These are phyloP conservation scores for Hestina assimilis DNA, from an alignment of 1,140 invertebrate species.

Conservation along the genomic window DNA sequence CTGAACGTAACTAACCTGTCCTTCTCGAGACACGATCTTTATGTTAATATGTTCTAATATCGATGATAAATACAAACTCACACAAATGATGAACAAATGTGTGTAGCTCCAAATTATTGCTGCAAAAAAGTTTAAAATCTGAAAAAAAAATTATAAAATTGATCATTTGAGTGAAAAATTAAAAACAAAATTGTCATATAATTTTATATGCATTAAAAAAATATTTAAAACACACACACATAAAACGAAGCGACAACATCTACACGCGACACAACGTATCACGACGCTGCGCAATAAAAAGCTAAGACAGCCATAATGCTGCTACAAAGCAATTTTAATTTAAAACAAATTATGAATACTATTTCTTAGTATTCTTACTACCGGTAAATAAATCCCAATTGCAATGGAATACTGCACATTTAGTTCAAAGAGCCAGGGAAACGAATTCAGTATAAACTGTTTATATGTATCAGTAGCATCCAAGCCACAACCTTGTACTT, in stretches of 20 bases:
- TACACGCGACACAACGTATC: too few species aligned
- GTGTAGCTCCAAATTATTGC: constrained; percentile 82
- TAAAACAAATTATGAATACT: background rate
- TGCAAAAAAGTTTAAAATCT: constrained; percentile 71
- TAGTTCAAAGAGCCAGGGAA: constrained; percentile 38
- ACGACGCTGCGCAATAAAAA: too few species aligned
- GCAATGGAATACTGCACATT: constrained; percentile 15
- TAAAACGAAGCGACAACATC: too few species aligned
- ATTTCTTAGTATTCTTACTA: constrained; percentile 4
- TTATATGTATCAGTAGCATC: constrained; percentile 24
- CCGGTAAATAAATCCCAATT: constrained; percentile 34
- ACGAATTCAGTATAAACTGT: constrained; percentile 25
- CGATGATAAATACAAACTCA: constrained; percentile 78
- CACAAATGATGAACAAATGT: constrained; percentile 80
- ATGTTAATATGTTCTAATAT: constrained; percentile 78
- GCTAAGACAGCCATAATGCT: background rate
- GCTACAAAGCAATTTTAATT: background rate
- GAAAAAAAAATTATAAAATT: too few species aligned
- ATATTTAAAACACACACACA: too few species aligned
- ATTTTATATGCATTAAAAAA: too few species aligned
- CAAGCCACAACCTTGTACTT: constrained; percentile 32
- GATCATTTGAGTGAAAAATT: too few species aligned
- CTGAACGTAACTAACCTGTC: constrained; percentile 37
- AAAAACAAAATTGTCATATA: too few species aligned
- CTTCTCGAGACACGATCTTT: constrained; percentile 70